These are phyloP conservation scores for Sebastes steindachneri DNA, from an alignment of 2,797 vertebrate species.

Conservation along the genomic window DNA sequence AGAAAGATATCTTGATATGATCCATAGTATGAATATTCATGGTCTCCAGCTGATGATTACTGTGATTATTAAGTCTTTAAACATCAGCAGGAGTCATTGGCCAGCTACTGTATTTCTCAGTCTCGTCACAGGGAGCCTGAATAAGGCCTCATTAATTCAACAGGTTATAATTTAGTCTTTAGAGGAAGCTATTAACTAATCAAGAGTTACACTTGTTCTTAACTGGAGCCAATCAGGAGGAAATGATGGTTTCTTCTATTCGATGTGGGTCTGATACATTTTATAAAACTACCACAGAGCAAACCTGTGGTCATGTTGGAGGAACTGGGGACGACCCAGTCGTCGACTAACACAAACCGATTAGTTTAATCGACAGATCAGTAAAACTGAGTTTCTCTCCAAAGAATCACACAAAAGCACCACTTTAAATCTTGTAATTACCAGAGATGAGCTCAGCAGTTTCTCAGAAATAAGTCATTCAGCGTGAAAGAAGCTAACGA, in stretches of 20 bases:
- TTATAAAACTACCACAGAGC: not conserved
- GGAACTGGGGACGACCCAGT: too few species aligned
- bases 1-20: not conserved
- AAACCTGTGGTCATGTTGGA: too few species aligned
- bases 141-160: not conserved
- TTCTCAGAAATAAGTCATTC: too few species aligned
- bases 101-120: not conserved
- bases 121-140: not conserved
- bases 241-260: not conserved
- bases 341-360: too few species aligned
- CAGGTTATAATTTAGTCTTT: not conserved
- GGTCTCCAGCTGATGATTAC: not conserved
- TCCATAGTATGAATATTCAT: not conserved
- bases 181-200: conserved; percentile 11
- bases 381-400: too few species aligned
- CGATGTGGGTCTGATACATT: not conserved
- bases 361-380: too few species aligned
- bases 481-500: too few species aligned
- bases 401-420: too few species aligned
- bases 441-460: too few species aligned
- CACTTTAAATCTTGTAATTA: too few species aligned
- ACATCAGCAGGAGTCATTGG: not conserved
- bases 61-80: not conserved
- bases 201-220: not conserved
- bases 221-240: not conserved